These are phyloP conservation scores for Rhopalosiphum padi DNA, from an alignment of 1,140 invertebrate species.

Conservation along the genomic window DNA sequence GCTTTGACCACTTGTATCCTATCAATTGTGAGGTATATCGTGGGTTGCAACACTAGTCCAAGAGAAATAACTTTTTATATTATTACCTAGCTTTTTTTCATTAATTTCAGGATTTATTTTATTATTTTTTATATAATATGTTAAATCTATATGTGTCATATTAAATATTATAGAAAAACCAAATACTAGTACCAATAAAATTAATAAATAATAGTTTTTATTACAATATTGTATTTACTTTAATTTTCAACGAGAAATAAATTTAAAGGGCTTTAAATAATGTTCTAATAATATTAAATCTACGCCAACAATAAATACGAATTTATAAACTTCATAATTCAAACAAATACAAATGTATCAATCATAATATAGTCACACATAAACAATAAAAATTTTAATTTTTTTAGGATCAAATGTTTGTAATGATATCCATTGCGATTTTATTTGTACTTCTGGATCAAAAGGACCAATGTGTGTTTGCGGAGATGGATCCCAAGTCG, in stretches of 20 bases:
- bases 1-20: neutral
- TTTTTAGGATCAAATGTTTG: slow-evolving; percentile 58
- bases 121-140: neutral
- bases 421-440: slow-evolving; percentile 52
- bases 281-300: too few relatives aligned
- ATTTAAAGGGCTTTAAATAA: too few relatives aligned
- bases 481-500: slow-evolving; percentile 59
- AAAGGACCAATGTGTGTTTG: slow-evolving; percentile 59
- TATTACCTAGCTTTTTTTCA: neutral
- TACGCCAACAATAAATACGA: neutral
- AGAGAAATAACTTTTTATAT: neutral
- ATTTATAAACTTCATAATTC: neutral
- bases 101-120: neutral
- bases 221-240: neutral
- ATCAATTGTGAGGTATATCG: neutral
- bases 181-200: neutral
- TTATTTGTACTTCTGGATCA: slow-evolving; percentile 57
- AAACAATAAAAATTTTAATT: neutral
- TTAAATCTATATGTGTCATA: neutral
- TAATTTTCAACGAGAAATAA: neutral
- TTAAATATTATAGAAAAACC: neutral
- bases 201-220: too few relatives aligned
- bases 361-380: neutral
- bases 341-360: neutral
- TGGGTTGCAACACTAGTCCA: neutral